Conservation (phyloP, 2,113 vertebrate species). For the Acanthisitta chloris region DNA sequence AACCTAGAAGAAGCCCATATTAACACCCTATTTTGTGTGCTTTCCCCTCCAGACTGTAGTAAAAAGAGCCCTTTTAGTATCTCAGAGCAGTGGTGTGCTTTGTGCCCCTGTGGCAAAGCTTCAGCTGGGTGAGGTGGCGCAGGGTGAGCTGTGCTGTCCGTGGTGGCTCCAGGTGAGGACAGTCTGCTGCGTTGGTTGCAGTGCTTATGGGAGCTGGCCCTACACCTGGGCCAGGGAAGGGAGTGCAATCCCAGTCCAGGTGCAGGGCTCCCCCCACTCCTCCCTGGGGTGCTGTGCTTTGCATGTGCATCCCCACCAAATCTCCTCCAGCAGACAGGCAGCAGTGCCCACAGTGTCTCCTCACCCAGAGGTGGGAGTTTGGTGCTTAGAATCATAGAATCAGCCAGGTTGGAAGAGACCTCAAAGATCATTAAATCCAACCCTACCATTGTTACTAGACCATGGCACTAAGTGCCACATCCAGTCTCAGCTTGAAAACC, state of each 20-base stretch:
- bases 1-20: background rate
- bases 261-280: background rate
- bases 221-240: background rate
- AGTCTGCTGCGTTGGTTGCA: background rate
- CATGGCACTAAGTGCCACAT: too few relatives aligned
- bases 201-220: background rate
- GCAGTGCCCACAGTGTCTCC: background rate
- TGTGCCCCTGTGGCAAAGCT: background rate
- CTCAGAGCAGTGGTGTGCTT: background rate
- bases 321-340: background rate
- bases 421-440: too few relatives aligned
- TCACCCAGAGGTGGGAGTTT: background rate
- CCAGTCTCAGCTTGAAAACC: too few relatives aligned
- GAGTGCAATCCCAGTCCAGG: background rate
- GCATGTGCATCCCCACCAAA: background rate
- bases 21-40: background rate
- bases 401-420: too few relatives aligned
- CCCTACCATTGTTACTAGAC: too few relatives aligned
- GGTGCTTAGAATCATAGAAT: too few relatives aligned
- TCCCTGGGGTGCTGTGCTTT: fast-evolving
- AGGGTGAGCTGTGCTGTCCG: background rate
- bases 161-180: background rate
- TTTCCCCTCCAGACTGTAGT: background rate
- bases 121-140: background rate
- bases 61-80: background rate